phyloP scores from a whole-genome alignment of 2,888 invertebrate genomes.

The Aporophyla lueneburgensis region DNA sequence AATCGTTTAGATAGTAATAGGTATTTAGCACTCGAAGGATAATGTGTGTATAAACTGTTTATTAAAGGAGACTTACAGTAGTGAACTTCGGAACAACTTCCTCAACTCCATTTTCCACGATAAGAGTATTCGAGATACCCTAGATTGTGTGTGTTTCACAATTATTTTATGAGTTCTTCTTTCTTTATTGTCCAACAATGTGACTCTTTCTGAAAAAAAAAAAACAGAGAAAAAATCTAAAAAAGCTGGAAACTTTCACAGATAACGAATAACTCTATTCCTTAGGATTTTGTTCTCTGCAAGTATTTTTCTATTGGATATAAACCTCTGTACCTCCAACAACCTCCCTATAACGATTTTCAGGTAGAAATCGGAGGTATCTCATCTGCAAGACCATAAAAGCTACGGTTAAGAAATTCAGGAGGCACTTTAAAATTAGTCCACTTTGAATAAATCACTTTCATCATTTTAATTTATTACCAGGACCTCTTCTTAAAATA shows the following conservation, averaged over 20 bases:
- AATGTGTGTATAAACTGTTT: not conserved
- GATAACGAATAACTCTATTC: not conserved
- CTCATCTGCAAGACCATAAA: not conserved
- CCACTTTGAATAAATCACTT: conserved; percentile 38
- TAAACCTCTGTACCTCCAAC: not conserved
- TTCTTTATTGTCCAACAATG: not conserved
- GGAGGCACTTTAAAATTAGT: conserved; percentile 45
- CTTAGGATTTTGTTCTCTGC: not conserved
- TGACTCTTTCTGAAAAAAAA: not conserved
- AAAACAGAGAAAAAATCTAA: too few relatives aligned
- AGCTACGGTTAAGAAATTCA: conserved; percentile 13
- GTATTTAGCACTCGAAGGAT: not conserved
- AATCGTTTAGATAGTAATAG: not conserved
- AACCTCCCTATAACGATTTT: not conserved
- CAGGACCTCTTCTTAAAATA: not conserved
- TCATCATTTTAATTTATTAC: conserved; percentile 19
- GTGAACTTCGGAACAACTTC: too few relatives aligned
- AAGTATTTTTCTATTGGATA: not conserved
- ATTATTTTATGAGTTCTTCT: not conserved
- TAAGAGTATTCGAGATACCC: not conserved
- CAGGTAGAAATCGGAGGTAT: not conserved
- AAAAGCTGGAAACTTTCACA: not conserved
- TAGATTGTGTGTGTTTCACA: not conserved
- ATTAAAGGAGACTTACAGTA: not conserved
- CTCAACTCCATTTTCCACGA: not conserved